A percentile compares a stretch with the other conserved stretches of the same genome.
These are phyloP conservation scores for Eretmocerus hayati DNA, from an alignment of 2,888 invertebrate genomes.

Conservation along the genomic window DNA sequence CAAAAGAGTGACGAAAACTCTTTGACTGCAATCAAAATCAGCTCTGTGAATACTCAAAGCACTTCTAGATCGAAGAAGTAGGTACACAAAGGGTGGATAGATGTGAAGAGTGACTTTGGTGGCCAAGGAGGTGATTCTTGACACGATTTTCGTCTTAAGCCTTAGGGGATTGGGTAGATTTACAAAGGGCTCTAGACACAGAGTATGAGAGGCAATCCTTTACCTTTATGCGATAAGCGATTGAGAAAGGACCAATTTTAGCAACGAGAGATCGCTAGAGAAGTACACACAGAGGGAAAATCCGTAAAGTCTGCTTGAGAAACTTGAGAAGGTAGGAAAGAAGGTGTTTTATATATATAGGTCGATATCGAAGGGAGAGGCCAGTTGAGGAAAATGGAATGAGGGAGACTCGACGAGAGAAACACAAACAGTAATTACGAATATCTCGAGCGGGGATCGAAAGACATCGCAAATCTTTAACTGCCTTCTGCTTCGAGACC, in stretches of 20 bases:
- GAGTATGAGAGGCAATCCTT: conserved; percentile 19
- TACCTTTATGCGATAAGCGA: conserved; percentile 23
- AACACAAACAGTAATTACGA: conserved; percentile 49
- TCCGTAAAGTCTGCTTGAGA: no score
- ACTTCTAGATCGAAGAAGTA: no score
- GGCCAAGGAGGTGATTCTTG: conserved; percentile 8
- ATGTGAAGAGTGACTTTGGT: no score
- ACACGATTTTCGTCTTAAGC: conserved; percentile 20
- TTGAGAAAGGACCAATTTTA: conserved; percentile 21
- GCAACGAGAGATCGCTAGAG: not conserved
- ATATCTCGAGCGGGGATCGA: conserved; percentile 46
- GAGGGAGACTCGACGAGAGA: conserved; percentile 28
- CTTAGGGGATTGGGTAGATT: conserved; percentile 18
- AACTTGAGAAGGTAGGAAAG: conserved; percentile 20
- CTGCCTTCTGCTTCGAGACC: conserved; percentile 42
- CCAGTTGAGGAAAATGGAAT: not conserved
- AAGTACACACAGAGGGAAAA: not conserved
- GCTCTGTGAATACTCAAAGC: no score
- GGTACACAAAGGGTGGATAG: no score
- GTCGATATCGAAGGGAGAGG: not conserved
- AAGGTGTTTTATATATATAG: no score
- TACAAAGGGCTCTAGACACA: no score
- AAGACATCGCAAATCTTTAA: conserved; percentile 48
- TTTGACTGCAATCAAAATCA: no score
- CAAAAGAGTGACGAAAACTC: no score